Percentiles rank a stretch among this genome's conserved stretches.
Evolutionary conservation across 2,888 invertebrate species (phyloP).

Genomic region (Callyntrura sp.): DNA sequence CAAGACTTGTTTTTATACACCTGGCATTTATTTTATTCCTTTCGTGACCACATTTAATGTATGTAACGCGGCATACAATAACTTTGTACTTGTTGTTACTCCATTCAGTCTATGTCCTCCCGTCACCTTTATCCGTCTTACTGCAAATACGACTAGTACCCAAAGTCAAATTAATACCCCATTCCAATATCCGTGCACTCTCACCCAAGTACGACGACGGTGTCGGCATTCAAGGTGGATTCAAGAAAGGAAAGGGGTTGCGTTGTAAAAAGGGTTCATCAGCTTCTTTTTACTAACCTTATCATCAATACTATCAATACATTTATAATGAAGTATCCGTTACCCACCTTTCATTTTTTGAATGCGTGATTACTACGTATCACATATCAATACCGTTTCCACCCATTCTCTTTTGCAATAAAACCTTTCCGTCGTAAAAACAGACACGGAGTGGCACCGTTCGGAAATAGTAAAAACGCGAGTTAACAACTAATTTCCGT

Average conservation of each 20-base stretch:
- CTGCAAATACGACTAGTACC: neutral
- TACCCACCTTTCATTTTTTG: too few relatives aligned
- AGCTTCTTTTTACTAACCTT: neutral
- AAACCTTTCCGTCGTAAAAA: too few relatives aligned
- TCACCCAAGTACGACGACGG: neutral
- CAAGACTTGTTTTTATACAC: slow-evolving; percentile 68
- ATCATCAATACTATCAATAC: too few relatives aligned
- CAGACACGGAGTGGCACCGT: too few relatives aligned
- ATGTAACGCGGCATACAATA: too few relatives aligned
- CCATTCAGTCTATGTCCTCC: neutral
- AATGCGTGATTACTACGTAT: too few relatives aligned
- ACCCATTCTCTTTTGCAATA: too few relatives aligned
- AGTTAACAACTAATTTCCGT: too few relatives aligned
- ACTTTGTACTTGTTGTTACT: neutral
- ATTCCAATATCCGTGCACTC: neutral
- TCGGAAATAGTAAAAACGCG: too few relatives aligned
- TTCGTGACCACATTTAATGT: slow-evolving; percentile 39
- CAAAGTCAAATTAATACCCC: neutral
- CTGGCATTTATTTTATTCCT: slow-evolving; percentile 48
- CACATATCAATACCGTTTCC: too few relatives aligned
- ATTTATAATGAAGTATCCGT: too few relatives aligned
- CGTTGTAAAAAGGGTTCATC: neutral
- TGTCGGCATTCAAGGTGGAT: neutral
- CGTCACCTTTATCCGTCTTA: neutral
- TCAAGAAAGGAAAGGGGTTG: neutral